phyloP scores from a whole-genome alignment of 2,113 vertebrate species.

The Cepphus grylle region DNA sequence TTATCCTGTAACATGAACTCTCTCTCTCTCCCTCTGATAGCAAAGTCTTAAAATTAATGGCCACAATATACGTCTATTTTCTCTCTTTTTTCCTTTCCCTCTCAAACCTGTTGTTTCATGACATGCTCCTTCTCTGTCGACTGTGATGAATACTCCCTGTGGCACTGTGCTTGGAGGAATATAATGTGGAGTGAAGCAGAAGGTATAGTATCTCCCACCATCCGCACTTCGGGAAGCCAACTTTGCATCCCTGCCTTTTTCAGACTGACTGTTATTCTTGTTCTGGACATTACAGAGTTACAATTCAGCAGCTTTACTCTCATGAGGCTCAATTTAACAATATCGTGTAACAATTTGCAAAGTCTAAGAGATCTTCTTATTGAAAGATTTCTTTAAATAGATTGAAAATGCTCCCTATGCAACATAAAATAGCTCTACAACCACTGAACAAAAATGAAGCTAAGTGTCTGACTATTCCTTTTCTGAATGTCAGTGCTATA shows the following conservation, averaged over 20 bases:
- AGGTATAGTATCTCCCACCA: rapidly evolving
- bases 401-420: neutral
- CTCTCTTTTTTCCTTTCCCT: neutral
- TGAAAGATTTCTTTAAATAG: neutral
- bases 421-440: neutral
- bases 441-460: neutral
- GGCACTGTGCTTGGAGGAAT: neutral
- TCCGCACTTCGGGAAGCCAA: neutral
- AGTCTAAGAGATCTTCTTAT: neutral
- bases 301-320: neutral
- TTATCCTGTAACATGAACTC: neutral
- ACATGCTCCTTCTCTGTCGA: neutral
- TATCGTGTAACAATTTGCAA: neutral
- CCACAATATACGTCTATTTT: neutral
- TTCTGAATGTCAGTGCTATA: neutral
- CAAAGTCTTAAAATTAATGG: neutral
- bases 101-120: neutral
- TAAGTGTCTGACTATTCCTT: neutral
- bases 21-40: rapidly evolving
- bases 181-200: neutral
- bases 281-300: neutral
- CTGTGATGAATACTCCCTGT: neutral
- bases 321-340: neutral
- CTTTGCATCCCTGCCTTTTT: neutral
- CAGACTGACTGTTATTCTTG: neutral